These are phyloP conservation scores for Myoxocephalus aenaeus DNA, from an alignment of 2,797 vertebrate species.

Conservation along the genomic window DNA sequence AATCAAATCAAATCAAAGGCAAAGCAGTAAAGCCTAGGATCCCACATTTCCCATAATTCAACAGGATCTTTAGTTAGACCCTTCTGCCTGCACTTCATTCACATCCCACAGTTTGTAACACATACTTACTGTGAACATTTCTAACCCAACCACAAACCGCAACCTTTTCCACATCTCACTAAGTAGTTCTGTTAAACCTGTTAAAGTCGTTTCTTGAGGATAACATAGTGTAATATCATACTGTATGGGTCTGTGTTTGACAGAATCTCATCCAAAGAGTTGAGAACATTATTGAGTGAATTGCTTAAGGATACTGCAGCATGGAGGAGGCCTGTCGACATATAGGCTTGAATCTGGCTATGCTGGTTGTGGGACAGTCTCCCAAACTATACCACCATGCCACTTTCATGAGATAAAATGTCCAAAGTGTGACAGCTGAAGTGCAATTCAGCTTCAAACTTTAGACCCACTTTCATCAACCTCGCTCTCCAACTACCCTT, in stretches of 20 bases:
- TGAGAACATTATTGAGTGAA: neutral
- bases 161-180: neutral
- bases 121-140: neutral
- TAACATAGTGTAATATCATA: neutral
- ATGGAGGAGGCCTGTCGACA: neutral
- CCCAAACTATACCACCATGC: conserved; percentile 25
- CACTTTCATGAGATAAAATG: conserved; percentile 47
- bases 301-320: conserved; percentile 27
- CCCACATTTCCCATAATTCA: neutral
- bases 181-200: neutral
- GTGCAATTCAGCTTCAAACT: conserved; percentile 52
- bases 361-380: conserved; percentile 44
- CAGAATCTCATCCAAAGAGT: neutral
- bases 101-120: neutral
- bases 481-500: conserved; percentile 40
- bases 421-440: conserved; percentile 45
- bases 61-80: neutral
- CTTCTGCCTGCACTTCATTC: neutral
- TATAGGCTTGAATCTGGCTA: neutral
- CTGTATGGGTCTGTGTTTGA: neutral
- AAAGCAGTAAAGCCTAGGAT: neutral
- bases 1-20: neutral
- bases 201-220: neutral
- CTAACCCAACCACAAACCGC: neutral
- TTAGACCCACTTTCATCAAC: conserved; percentile 52